Base-by-base conservation (phyloP, 2,888 invertebrate genomes). In the Lithophane leautieri region DNA sequence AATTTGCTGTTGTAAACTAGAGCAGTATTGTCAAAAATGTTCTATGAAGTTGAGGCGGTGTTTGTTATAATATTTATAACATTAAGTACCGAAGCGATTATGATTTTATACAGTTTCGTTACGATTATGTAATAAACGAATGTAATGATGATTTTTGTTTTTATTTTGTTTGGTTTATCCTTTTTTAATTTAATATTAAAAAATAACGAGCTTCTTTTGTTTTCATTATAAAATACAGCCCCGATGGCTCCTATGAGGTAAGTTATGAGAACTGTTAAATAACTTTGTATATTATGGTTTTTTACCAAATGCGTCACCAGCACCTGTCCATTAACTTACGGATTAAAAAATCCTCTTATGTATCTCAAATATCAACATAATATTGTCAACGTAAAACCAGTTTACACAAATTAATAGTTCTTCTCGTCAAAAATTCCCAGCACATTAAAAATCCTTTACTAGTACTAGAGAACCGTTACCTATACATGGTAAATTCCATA, bases 41-140 rank as follows among this genome's bases (percentile, higher is more conserved):
- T 44, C 25, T 65, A 56, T 61, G 60, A 79, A 76, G 19, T 60
- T 34, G 22, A 63, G 84, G 85, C 87, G 83, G 84, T 86, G 78
- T 91, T 94, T 95, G 95, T 94, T 95, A 94, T 95, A 95, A 94
- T 94, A 95, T 95, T 95, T 95, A 95, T 95, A 93, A 93, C 94
- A 94, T 79, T 72, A 79, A 74, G 73, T 86, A 83, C 75, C 68
- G 68, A 67, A 80, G 70, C 28, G 54, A 76, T 71, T 83, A 60
- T 70, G 34, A 66, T 56, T 77, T 71, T 78, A 76, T 56, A 73
- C 67, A 34, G 52, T 70, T 76, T 81, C 73, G 70, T 77, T 77
- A 73, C 58, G 69, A 86, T 70, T 79, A 34, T 6, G 34, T 34
- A 86, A 73, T 79, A 86, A 85, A 87, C 71, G 70, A 76, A 44